Percentiles rank a stretch among this genome's conserved stretches.
Evolutionary conservation across 1,140 invertebrate genomes (phyloP).

Genomic region (Doryteuthis pealeii): DNA sequence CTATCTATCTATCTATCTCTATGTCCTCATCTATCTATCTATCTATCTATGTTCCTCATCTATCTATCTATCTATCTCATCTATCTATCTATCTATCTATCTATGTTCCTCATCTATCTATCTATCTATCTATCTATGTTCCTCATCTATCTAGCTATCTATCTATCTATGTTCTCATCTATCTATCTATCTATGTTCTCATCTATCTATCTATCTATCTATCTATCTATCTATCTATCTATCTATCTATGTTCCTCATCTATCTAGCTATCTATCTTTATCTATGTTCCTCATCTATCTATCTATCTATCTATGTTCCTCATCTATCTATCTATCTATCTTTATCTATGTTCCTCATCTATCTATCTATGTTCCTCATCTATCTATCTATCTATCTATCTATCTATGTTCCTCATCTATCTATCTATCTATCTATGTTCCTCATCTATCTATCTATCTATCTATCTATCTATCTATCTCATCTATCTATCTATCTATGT

Average conservation of each 20-base stretch:
- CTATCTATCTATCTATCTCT: neutral
- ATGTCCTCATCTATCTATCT: neutral
- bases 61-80: neutral
- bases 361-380: neutral
- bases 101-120: neutral
- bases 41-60: neutral
- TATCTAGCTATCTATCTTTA: neutral
- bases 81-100: neutral
- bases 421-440: too few species aligned
- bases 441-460: neutral
- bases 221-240: neutral
- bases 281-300: neutral
- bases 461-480: neutral
- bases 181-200: neutral
- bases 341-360: too few species aligned
- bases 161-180: neutral
- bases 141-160: neutral
- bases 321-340: neutral
- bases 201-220: neutral
- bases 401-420: too few species aligned
- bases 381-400: neutral
- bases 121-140: neutral
- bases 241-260: neutral
- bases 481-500: neutral
- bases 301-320: neutral